A percentile compares a stretch with the other conserved stretches of the same genome.
These are phyloP conservation scores for Antechinus flavipes DNA, from an alignment of 2,113 vertebrate species.

Conservation along the genomic window DNA sequence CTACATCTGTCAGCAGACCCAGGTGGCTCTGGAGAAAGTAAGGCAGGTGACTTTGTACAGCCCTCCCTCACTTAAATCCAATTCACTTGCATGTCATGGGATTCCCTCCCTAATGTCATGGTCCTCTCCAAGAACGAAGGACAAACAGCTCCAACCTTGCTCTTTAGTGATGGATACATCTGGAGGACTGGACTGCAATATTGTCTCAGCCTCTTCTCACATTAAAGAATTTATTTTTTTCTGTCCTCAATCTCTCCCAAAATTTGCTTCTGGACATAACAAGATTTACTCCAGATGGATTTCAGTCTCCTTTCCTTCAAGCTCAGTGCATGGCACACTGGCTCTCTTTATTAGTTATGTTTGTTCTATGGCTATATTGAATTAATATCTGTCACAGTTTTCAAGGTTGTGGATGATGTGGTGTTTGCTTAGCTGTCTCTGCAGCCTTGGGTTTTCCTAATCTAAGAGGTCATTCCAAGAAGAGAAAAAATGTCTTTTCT, in stretches of 20 bases:
- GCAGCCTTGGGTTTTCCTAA: neutral
- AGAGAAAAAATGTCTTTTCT: neutral
- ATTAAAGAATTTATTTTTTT: neutral
- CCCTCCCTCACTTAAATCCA: no score
- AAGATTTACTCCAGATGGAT: neutral
- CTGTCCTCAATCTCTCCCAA: neutral
- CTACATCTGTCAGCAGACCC: no score
- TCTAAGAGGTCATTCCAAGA: neutral
- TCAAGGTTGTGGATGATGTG: neutral
- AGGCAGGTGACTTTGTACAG: no score
- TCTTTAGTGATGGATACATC: neutral
- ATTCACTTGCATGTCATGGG: no score
- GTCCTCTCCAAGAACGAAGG: no score
- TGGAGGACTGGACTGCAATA: neutral
- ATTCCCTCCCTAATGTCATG: no score
- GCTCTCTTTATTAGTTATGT: neutral
- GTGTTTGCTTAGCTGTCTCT: neutral
- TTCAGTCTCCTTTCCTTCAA: neutral
- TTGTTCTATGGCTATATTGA: neutral
- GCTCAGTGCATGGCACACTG: neutral
- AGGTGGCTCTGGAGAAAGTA: no score
- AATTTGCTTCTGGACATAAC: neutral
- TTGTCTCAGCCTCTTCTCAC: neutral
- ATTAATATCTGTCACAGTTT: neutral
- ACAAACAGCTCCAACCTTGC: no score